Base-by-base conservation (phyloP, 2,797 vertebrate genomes). In the Malurus splendens region DNA sequence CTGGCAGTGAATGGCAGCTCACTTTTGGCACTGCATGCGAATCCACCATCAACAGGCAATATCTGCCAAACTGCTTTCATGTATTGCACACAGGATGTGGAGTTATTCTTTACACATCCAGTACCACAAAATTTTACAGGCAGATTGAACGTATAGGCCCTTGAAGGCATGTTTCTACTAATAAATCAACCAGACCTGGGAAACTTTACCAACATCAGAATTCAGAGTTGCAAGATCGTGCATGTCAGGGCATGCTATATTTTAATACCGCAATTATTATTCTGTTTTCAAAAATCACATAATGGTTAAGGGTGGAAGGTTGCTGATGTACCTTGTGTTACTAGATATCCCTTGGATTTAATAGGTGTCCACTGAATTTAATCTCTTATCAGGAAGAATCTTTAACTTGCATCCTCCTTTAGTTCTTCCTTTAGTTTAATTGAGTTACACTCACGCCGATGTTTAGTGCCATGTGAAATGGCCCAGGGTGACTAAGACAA, bases 1-100 rank as follows among this genome's bases (percentile, higher is more conserved):
- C 28, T 32, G 17, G 6, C 14, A 45, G 18, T 28, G 70, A 45
- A 24, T 24, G 28, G 14, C 30, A 71, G 3, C 5, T 33, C 38
- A 3, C 5, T 33, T 33, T 64, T 60, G 57, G 28, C 5, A 38
- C 9, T 32, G 24, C 78, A 50, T 30, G 39, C 3, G 2, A 24
- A 3, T 22, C 14, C 30, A 38, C 12, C 3, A 41, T 42, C 30
- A 81, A 6, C 16, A 68, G 28, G 9, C 18, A 76, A n/a, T 6
- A 57, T 14, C 9, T 9, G 39, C 3, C 0, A 0, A 82, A 48
- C 13, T 62, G 2, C 2, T 38, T 82, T 87, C 10, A 39, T 13
- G 24, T 48, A 20, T 2, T 45, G 9, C 24, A 42, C 24, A 42
- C 12, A 10, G 10, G 15, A 71, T 56, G 7, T 56, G 7, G 42